A percentile compares a stretch with the other conserved stretches of the same genome.
phyloP scores from a whole-genome alignment of 2,113 vertebrate species.

The Rallus limicola region DNA sequence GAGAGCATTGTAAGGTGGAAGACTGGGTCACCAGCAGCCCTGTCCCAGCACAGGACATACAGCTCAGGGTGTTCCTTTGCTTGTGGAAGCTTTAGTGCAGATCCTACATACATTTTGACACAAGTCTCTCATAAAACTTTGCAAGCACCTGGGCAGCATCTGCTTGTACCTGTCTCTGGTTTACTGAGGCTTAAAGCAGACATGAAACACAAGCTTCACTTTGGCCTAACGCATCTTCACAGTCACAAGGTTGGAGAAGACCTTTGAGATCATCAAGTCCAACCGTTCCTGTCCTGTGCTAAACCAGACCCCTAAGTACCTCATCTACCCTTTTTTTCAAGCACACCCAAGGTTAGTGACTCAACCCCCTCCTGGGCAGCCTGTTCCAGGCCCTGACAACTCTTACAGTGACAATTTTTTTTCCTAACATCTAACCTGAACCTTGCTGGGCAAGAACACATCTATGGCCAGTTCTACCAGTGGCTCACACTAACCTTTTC shows the following conservation, averaged over 20 bases:
- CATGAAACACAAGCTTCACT: slow-evolving; percentile 1
- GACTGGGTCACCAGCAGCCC: not conserved
- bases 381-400: too few species aligned
- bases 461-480: not conserved
- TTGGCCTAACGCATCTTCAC: not conserved
- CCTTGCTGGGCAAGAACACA: not conserved
- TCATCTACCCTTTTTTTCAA: too few species aligned
- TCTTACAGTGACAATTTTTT: too few species aligned
- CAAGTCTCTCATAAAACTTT: slow-evolving; percentile 67
- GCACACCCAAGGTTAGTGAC: too few species aligned
- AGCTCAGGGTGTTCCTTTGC: not conserved
- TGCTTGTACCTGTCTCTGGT: slow-evolving; percentile 50
- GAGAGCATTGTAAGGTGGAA: accelerated
- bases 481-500: not conserved
- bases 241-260: too few species aligned
- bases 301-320: too few species aligned
- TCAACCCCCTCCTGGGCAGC: too few species aligned
- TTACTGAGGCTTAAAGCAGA: slow-evolving; percentile 71
- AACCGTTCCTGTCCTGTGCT: too few species aligned
- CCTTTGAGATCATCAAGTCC: too few species aligned
- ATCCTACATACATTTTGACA: slow-evolving; percentile 71
- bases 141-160: slow-evolving; percentile 44
- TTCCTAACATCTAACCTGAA: too few species aligned
- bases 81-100: slow-evolving; percentile 72
- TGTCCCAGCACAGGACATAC: not conserved